Base-by-base conservation (phyloP, 1,140 invertebrate species). In the Spodoptera frugiperda region DNA sequence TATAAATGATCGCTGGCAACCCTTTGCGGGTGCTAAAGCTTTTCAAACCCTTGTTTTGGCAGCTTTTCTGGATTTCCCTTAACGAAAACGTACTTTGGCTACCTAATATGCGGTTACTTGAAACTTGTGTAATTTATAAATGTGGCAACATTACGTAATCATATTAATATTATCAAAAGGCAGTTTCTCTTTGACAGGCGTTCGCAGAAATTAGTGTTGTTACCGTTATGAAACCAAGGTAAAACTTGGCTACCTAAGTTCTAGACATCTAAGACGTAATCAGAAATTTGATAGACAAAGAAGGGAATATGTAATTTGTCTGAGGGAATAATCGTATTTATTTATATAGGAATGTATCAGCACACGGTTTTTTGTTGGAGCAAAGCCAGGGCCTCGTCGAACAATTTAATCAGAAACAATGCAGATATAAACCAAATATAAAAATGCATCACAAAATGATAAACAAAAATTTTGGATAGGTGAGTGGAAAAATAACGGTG, bases 21-120 rank as follows among this genome's bases (percentile, higher is more conserved):
- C 84, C 87, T 87, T 82, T 76, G 75, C 77, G 68, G 63, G 25
- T 51, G 72, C n/a, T 74, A 74, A 78, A 77, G 85, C 81, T 81
- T 82, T 85, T 78, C 55, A 82, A 78, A 82, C 81, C 82, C 80
- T 83, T 83, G 84, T 87, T 84, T 81, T 76, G 74, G 77, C 71
- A 74, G 25, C 55, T 54, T 70, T 70, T 25, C 72, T 63, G 72
- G 72, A 63, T 74, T 74, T 63, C 72, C 44, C 57, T 70, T 63
- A 63, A 74, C 72, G 72, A 63, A 74, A 74, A 63, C 72, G 57
- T 74, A 74, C 54, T 74, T 74, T 39, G n/a, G 14, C 9, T 74
- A 44, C 59, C 59, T 63, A 70, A 70, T 54, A 59, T 48, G 65
- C 65, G 65, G 70, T 59, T 48, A 48, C 70, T 59, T 25, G 53